Conservation (phyloP, 2,888 invertebrate genomes). For the Mamestra brassicae region DNA sequence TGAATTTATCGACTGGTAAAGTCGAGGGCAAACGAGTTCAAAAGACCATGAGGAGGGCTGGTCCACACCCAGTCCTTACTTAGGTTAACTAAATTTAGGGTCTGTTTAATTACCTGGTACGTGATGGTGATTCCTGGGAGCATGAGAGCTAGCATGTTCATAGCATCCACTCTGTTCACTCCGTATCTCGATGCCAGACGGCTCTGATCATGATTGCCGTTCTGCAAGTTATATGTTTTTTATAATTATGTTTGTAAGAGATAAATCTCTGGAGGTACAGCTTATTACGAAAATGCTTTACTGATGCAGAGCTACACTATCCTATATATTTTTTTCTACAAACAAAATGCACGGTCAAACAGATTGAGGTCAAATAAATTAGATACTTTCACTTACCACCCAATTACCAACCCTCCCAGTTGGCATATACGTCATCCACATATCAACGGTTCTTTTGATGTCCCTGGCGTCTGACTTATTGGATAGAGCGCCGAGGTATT, state of each 20-base stretch:
- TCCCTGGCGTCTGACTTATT: slow-evolving; percentile 88
- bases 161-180: slow-evolving; percentile 92
- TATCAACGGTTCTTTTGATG: slow-evolving; percentile 87
- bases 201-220: slow-evolving; percentile 94
- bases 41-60: no score
- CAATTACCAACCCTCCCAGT: slow-evolving; percentile 91
- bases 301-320: no score
- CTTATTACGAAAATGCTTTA: no score
- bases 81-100: not conserved
- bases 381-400: slow-evolving; percentile 89
- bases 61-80: not conserved
- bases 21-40: no score
- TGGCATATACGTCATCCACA: slow-evolving; percentile 91
- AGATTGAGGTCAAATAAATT: not conserved
- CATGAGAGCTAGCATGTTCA: slow-evolving; percentile 95
- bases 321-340: no score
- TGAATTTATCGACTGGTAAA: no score
- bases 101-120: slow-evolving; percentile 92
- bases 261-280: no score
- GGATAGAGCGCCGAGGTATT: slow-evolving; percentile 88
- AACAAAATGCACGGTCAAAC: no score
- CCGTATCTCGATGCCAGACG: slow-evolving; percentile 93
- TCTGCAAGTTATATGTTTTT: slow-evolving; percentile 70
- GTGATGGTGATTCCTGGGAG: slow-evolving; percentile 96
- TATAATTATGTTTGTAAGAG: no score